A percentile compares a stretch with the other conserved stretches of the same genome.
Conservation (phyloP, 1,140 invertebrate species). For the Lasaia peninsularis region DNA sequence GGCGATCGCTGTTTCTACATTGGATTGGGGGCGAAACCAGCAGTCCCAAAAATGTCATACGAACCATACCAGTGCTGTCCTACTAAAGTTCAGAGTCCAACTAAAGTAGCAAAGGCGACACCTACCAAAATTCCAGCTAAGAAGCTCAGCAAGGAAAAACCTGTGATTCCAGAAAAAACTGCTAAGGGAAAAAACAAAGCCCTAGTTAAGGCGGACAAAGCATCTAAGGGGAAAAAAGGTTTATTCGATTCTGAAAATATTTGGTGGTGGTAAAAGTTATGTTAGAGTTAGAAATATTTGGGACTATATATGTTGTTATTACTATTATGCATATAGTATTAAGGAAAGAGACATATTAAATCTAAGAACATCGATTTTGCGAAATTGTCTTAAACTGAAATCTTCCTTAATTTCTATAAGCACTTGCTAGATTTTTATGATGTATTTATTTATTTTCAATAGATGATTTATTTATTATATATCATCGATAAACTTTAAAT, state of each 20-base stretch:
- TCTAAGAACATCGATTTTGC: constrained; percentile 17
- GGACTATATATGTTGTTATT: constrained; percentile 47
- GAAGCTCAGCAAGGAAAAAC: constrained; percentile 63
- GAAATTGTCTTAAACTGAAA: constrained; percentile 55
- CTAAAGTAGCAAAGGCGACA: constrained; percentile 84
- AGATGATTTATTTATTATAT: constrained; percentile 38
- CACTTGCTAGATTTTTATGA: constrained; percentile 64
- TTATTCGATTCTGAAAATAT: constrained; percentile 88
- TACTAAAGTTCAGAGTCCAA: constrained; percentile 85
- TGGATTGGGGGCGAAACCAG: constrained; percentile 91
- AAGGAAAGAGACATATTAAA: constrained; percentile 66
- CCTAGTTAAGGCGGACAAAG: constrained; percentile 74
- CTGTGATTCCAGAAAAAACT: constrained; percentile 51
- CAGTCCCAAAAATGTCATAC: constrained; percentile 86
- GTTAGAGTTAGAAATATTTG: constrained; percentile 36
- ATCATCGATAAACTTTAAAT: no score
- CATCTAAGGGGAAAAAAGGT: constrained; percentile 85
- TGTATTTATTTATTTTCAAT: constrained; percentile 57
- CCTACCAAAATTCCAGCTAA: constrained; percentile 71
- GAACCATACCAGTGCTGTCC: constrained; percentile 94
- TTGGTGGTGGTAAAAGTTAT: constrained; percentile 79
- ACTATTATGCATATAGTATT: constrained; percentile 53
- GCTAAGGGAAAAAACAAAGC: constrained; percentile 71
- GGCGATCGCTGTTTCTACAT: constrained; percentile 97
- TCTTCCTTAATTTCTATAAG: constrained; percentile 69